Percentiles rank a stretch among this genome's conserved stretches.
phyloP scores from a whole-genome alignment of 2,797 vertebrate genomes.

The Natrix natrix region DNA sequence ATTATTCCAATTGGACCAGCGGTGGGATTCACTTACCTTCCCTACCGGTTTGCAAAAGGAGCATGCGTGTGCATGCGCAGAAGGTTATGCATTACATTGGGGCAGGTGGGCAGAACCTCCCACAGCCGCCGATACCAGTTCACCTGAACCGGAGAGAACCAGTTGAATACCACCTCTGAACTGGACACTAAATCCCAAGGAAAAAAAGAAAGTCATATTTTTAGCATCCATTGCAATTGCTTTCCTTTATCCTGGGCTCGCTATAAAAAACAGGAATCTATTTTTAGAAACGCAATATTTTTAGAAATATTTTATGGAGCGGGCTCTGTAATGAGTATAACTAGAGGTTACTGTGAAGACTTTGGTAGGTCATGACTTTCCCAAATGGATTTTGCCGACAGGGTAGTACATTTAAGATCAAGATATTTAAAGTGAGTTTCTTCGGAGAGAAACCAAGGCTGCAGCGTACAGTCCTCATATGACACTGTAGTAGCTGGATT shows the following conservation, averaged over 20 bases:
- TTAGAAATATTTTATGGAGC: not conserved
- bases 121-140: no score
- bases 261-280: not conserved
- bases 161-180: no score
- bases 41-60: no score
- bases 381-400: not conserved
- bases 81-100: no score
- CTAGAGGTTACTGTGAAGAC: not conserved
- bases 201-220: constrained; percentile 5
- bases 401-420: not conserved
- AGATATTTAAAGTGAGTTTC: not conserved
- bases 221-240: constrained; percentile 1
- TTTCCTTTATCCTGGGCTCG: not conserved
- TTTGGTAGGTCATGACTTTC: not conserved
- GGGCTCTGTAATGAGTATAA: not conserved
- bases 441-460: not conserved
- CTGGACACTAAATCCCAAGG: not conserved
- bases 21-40: no score
- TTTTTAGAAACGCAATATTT: not conserved
- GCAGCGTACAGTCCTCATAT: not conserved
- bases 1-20: not conserved
- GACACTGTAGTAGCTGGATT: not conserved
- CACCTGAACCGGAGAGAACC: no score
- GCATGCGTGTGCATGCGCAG: no score
- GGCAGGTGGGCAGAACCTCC: no score